phyloP scores from a whole-genome alignment of 2,797 vertebrate species.

The Smutsia temminckii region DNA sequence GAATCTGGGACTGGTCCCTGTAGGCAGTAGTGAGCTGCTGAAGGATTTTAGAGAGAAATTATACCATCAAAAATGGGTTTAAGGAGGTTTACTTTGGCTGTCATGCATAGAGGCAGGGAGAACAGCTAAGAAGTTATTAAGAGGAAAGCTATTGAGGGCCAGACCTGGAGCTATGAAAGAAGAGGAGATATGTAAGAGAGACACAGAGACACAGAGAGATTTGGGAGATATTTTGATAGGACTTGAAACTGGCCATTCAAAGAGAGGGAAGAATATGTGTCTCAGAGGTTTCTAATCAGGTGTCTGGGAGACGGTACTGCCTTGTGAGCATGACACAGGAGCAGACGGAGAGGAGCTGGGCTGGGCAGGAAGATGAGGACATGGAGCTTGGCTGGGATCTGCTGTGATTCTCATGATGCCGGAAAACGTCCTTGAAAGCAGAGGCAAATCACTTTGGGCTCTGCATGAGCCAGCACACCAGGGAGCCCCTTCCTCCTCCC shows the following conservation, averaged over 20 bases:
- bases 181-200: neutral
- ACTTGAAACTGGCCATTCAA: conserved; percentile 36
- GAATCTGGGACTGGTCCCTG: neutral
- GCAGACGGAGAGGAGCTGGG: neutral
- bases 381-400: neutral
- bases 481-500: neutral
- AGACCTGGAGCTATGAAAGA: neutral
- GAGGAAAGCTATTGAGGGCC: neutral
- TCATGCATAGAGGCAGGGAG: neutral
- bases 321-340: neutral
- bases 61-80: neutral
- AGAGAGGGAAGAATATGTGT: neutral
- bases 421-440: neutral
- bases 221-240: neutral
- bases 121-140: neutral
- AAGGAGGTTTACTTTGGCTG: neutral
- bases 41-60: neutral
- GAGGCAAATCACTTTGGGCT: conserved; percentile 42
- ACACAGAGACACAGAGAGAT: conserved; percentile 26
- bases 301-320: neutral
- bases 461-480: neutral
- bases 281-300: neutral
- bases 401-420: neutral
- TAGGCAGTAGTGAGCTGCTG: neutral
- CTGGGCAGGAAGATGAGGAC: neutral